Percentiles rank a stretch among this genome's conserved stretches.
Conservation (phyloP, 2,888 invertebrate species). For the Cataglyphis altisquamis region DNA sequence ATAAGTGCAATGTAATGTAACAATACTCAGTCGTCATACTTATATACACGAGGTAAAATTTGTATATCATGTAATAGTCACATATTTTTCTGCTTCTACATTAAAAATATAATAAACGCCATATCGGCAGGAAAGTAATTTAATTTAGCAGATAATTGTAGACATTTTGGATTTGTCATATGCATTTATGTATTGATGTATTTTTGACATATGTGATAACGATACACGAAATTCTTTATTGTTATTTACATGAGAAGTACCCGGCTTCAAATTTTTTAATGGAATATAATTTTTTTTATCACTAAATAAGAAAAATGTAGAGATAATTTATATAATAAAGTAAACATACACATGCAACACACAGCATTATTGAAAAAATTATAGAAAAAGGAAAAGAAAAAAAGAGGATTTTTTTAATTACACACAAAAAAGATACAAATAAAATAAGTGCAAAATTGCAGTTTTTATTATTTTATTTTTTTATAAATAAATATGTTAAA, state of each 20-base stretch:
- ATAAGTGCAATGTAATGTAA: conserved; percentile 41
- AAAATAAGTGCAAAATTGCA: conserved; percentile 1
- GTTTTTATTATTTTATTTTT: not conserved
- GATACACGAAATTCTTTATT: conserved; percentile 10
- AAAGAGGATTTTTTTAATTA: not conserved
- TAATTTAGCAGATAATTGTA: conserved; percentile 7
- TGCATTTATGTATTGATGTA: not conserved
- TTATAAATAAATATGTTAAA: not conserved
- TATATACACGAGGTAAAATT: not conserved
- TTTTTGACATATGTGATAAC: conserved; percentile 34
- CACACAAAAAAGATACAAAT: not conserved
- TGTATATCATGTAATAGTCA: conserved; percentile 17
- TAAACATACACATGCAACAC: not conserved
- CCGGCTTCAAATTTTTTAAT: not conserved
- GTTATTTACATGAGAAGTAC: conserved; percentile 9
- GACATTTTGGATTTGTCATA: conserved; percentile 19
- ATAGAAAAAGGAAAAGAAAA: not conserved
- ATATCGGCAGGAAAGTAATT: not conserved
- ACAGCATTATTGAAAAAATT: not conserved
- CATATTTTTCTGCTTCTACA: not conserved
- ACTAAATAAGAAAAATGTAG: not conserved
- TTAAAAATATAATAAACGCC: not conserved
- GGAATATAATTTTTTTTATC: not conserved
- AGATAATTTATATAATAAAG: not conserved
- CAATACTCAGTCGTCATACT: conserved; percentile 14